Evolutionary conservation across 2,888 invertebrate species (phyloP), one percentile per base, ranked within the genome.

Genomic region (Pristionchus maxplancki): DNA sequence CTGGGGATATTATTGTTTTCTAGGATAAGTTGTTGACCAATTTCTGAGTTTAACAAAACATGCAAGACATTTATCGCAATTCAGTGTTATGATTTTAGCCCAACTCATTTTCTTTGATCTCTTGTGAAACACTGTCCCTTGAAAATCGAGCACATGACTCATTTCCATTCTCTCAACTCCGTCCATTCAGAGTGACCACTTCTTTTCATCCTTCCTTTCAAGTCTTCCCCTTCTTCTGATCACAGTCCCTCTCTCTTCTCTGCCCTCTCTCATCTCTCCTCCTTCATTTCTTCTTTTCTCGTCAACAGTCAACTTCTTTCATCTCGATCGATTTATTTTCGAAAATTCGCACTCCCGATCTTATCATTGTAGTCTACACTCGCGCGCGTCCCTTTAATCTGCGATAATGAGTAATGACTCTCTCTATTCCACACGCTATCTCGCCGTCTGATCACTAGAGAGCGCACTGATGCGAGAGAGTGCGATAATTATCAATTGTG

Each of bases 401-500:
- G 50, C 20, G 20, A 50, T 50, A 11, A 50, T 50, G 50, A 50
- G 17, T 50, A 50, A 50, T 50, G 50, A 13, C 11, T 50, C 17
- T 50, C 15, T 50, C 50, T 20, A 50, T 50, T 20, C 20, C 20
- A 20, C 50, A 20, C 11, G 20, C 50, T 20, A 50, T 50, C 0
- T 50, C 50, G 50, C 50, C 20, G 11, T 50, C 50, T 17, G 50
- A 50, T 5, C 50, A 17, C 3, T 15, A n/a, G 4, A 9, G 50
- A 50, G 50, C 15, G 15, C 34, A 34, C 15, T 58, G 58, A 58
- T 6, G 2, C 17, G 20, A 58, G 20, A 24, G 24, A 58, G 24
- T 24, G n/a, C n/a, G 78, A 78, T 78, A 78, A 78, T 78, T 78
- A 78, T 48, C 78, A 78, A 78, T 78, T 78, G 78, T 48, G 78